A percentile compares a stretch with the other conserved stretches of the same genome.
Conservation (phyloP, 2,888 invertebrate genomes). For the Orthosia cruda region DNA sequence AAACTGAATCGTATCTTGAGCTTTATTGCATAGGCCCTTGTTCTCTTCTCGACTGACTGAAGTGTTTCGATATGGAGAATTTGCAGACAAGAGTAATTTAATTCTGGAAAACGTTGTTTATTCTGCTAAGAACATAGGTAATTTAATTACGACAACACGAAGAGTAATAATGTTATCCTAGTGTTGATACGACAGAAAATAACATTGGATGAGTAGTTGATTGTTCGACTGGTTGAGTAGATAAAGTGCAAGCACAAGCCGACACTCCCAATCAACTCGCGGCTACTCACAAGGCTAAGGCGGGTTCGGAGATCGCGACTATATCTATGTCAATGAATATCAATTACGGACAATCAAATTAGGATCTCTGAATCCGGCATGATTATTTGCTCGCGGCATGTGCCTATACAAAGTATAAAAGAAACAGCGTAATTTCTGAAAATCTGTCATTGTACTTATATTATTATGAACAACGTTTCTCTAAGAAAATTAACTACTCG, state of each 20-base stretch:
- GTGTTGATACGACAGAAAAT: conserved; percentile 5
- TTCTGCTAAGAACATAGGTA: neutral
- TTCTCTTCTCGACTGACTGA: neutral
- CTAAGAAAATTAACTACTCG: too few species aligned
- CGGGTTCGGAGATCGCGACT: conserved; percentile 27
- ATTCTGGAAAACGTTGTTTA: too few species aligned
- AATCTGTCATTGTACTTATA: too few species aligned
- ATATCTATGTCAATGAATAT: conserved; percentile 37
- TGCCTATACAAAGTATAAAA: neutral
- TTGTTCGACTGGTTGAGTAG: neutral
- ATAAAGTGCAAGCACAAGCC: conserved; percentile 8
- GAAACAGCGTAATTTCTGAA: too few species aligned
- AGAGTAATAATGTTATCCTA: neutral
- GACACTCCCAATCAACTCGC: neutral
- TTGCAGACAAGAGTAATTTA: neutral
- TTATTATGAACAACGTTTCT: too few species aligned
- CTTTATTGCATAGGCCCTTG: neutral
- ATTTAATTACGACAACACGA: neutral
- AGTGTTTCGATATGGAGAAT: neutral
- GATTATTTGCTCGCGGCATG: neutral
- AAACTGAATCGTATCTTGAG: neutral
- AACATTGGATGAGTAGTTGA: neutral
- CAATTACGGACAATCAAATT: conserved; percentile 38
- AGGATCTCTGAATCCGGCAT: neutral
- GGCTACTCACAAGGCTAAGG: neutral